Percentiles rank a stretch among this genome's conserved stretches.
These are phyloP conservation scores for Plagodis dolabraria DNA, from an alignment of 2,888 invertebrate genomes.

Conservation along the genomic window DNA sequence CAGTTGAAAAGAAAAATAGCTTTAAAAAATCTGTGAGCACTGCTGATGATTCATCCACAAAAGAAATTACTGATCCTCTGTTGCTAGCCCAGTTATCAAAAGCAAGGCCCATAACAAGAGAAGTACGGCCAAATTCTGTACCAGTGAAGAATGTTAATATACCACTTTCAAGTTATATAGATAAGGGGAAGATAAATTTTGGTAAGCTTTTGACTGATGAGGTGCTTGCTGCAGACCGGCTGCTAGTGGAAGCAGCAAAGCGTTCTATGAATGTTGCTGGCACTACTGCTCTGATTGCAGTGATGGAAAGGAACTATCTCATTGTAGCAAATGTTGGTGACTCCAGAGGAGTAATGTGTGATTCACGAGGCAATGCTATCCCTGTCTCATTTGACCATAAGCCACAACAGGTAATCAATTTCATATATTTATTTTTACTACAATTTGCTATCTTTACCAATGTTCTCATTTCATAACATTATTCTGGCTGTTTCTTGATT, in stretches of 20 bases:
- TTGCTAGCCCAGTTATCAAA: constrained; percentile 87
- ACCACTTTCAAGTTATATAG: constrained; percentile 87
- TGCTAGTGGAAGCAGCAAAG: constrained; percentile 93
- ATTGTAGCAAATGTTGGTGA: constrained; percentile 98
- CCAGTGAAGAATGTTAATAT: constrained; percentile 76
- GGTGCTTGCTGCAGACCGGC: constrained; percentile 92
- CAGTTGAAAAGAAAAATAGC: constrained; percentile 86
- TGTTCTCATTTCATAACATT: too few relatives aligned
- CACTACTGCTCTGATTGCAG: constrained; percentile 95
- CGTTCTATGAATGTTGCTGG: constrained; percentile 91
- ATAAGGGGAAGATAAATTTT: constrained; percentile 91
- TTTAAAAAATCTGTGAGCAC: constrained; percentile 88
- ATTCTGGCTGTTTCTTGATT: too few relatives aligned
- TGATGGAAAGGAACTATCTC: constrained; percentile 92
- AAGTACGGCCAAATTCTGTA: constrained; percentile 80
- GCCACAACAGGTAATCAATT: constrained; percentile 92
- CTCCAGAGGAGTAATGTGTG: constrained; percentile 98
- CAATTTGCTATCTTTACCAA: too few relatives aligned
- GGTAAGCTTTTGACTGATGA: constrained; percentile 94
- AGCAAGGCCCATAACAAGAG: constrained; percentile 85
- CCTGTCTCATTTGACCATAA: constrained; percentile 98
- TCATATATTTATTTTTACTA: not conserved
- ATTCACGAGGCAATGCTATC: constrained; percentile 94
- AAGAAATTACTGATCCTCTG: constrained; percentile 88
- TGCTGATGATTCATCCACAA: constrained; percentile 83